Evolutionary conservation across 2,888 invertebrate genomes (phyloP).

Genomic region (Chaitophorus viminalis): DNA sequence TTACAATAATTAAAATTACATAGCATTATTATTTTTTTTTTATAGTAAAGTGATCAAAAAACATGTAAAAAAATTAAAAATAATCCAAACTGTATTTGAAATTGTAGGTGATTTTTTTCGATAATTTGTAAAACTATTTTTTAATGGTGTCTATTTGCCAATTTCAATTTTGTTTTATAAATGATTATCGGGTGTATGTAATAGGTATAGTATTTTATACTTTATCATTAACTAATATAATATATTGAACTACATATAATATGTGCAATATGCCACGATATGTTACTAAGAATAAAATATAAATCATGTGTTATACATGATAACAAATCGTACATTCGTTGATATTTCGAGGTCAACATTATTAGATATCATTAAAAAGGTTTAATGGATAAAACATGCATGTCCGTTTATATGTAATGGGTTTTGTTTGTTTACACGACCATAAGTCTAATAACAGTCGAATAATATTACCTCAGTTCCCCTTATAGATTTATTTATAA

Average conservation of each 20-base stretch:
- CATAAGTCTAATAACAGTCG: not conserved
- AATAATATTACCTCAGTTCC: not conserved
- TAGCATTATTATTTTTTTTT: too few relatives aligned
- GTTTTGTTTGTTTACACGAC: slow-evolving; percentile 9
- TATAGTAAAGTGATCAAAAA: too few relatives aligned
- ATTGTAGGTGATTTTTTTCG: too few relatives aligned
- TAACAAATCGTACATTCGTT: not conserved
- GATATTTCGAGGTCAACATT: slow-evolving; percentile 1
- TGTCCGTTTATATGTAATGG: not conserved
- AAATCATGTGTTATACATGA: not conserved
- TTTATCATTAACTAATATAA: too few relatives aligned
- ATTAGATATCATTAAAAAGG: slow-evolving; percentile 3
- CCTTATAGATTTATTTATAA: not conserved
- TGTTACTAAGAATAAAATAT: not conserved
- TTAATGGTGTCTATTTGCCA: too few relatives aligned
- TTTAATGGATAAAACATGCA: not conserved
- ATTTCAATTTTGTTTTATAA: too few relatives aligned
- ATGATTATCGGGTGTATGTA: too few relatives aligned
- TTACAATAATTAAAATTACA: not conserved
- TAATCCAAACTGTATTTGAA: too few relatives aligned
- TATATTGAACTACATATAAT: not conserved
- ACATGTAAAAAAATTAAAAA: too few relatives aligned
- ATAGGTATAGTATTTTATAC: too few relatives aligned
- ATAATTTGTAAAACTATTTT: too few relatives aligned
- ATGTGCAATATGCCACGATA: too few relatives aligned